Evolutionary conservation across 2,888 invertebrate genomes (phyloP).

Genomic region (Tenthredo distinguenda): DNA sequence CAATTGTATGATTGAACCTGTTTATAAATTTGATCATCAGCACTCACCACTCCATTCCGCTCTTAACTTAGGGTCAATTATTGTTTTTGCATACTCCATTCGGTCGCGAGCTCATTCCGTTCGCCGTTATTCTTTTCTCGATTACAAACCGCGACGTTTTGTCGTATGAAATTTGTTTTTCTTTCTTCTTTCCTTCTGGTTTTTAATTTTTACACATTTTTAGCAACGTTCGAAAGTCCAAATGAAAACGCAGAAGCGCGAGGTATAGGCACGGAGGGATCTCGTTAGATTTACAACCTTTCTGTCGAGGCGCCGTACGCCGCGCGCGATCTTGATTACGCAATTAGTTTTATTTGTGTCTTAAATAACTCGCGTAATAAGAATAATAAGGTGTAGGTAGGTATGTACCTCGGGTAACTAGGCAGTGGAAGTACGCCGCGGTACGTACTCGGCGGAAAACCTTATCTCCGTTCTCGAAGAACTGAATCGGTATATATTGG

Average conservation of each 20-base stretch:
- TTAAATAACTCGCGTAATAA: conserved; percentile 40
- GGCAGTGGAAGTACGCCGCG: not conserved
- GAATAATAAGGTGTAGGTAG: conserved; percentile 7
- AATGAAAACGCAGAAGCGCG: not conserved
- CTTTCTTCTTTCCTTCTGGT: no score
- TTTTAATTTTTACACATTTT: no score
- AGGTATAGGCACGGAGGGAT: not conserved
- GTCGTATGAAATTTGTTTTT: not conserved
- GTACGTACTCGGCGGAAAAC: conserved; percentile 36
- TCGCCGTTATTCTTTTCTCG: no score
- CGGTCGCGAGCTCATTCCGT: not conserved
- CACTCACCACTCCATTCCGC: conserved; percentile 7
- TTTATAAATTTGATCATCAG: conserved; percentile 45
- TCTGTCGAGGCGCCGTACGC: conserved; percentile 36
- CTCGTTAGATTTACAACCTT: conserved; percentile 50
- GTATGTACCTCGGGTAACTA: not conserved
- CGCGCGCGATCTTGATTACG: conserved; percentile 44
- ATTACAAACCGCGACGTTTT: not conserved
- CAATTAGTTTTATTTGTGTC: conserved; percentile 48
- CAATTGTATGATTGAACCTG: conserved; percentile 51
- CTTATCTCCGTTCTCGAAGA: conserved; percentile 57
- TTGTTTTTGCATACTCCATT: conserved; percentile 27
- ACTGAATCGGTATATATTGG: conserved; percentile 68
- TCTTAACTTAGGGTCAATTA: conserved; percentile 37
- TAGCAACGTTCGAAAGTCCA: not conserved